Percentiles rank a stretch among this genome's conserved stretches.
phyloP scores from a whole-genome alignment of 2,113 vertebrate genomes.

The Neodontobutis hainanensis region DNA sequence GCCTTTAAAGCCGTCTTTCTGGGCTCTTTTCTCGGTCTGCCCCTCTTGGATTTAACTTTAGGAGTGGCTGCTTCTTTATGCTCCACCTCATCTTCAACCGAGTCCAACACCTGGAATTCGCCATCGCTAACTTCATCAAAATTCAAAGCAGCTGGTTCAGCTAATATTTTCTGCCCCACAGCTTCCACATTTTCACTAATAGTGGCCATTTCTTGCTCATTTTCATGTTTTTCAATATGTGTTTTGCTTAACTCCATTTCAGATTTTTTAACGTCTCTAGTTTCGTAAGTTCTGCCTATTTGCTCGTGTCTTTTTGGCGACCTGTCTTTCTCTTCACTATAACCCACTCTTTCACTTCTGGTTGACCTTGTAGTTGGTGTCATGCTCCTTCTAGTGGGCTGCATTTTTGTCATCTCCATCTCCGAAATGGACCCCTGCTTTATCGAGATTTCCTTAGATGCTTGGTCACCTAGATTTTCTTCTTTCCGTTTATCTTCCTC shows the following conservation, averaged over 20 bases:
- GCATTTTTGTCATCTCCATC: slow-evolving; percentile 42
- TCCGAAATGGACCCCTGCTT: slow-evolving; percentile 37
- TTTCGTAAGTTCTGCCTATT: slow-evolving; percentile 2
- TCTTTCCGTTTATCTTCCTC: background rate
- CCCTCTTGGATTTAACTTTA: background rate
- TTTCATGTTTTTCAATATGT: slow-evolving; percentile 1
- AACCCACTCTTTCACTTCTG: slow-evolving; percentile 2
- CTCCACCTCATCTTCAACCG: slow-evolving; percentile 32
- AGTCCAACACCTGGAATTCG: slow-evolving; percentile 48
- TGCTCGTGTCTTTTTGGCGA: slow-evolving; percentile 26
- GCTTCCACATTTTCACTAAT: slow-evolving; percentile 28
- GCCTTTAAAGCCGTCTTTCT: background rate
- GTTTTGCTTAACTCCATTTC: background rate
- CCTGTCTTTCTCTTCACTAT: slow-evolving; percentile 17
- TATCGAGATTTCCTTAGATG: background rate
- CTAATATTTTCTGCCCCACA: slow-evolving; percentile 21
- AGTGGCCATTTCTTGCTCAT: slow-evolving; percentile 21
- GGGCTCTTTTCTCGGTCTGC: background rate
- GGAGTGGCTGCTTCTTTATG: background rate
- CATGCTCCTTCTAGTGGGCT: background rate
- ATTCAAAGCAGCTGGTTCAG: background rate
- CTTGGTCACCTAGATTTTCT: background rate
- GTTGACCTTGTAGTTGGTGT: background rate
- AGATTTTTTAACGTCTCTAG: background rate
- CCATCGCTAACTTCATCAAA: slow-evolving; percentile 6